Percentiles rank a stretch among this genome's conserved stretches.
phyloP scores from a whole-genome alignment of 2,888 invertebrate genomes.

The Apotomis betuletana region DNA sequence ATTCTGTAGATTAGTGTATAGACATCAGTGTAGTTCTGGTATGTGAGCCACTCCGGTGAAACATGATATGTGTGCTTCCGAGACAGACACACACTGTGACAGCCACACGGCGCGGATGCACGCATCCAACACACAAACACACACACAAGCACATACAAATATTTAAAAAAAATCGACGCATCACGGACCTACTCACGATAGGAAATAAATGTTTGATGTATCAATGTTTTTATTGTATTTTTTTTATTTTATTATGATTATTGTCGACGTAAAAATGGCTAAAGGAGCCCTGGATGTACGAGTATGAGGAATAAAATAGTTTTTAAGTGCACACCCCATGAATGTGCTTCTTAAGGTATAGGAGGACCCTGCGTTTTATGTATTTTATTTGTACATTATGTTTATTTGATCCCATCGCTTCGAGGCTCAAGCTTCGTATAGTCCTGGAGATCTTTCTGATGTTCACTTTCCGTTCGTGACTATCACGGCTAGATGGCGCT shows the following conservation, averaged over 20 bases:
- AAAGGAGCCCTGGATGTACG: constrained; percentile 76
- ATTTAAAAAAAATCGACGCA: constrained; percentile 39
- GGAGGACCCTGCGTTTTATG: constrained; percentile 71
- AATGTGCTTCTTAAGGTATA: constrained; percentile 81
- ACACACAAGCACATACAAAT: constrained; percentile 57
- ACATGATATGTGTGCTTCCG: constrained; percentile 74
- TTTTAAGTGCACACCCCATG: constrained; percentile 81
- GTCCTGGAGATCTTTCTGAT: constrained; percentile 64
- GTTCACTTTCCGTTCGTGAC: constrained; percentile 59
- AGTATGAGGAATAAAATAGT: constrained; percentile 61
- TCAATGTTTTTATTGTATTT: constrained; percentile 52
- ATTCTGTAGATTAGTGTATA: constrained; percentile 57
- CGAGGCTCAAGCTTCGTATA: constrained; percentile 78
- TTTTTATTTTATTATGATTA: constrained; percentile 54
- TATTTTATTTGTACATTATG: constrained; percentile 67
- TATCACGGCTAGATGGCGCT: constrained; percentile 66
- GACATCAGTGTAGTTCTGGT: constrained; percentile 67
- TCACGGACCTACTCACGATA: constrained; percentile 28
- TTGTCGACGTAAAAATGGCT: constrained; percentile 45
- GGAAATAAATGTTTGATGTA: constrained; percentile 67
- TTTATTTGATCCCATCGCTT: constrained; percentile 70
- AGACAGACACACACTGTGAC: constrained; percentile 55
- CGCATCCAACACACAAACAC: constrained; percentile 52
- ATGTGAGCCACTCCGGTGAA: constrained; percentile 79
- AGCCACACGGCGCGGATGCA: constrained; percentile 64